These are phyloP conservation scores for Philhelius pedissequus DNA, from an alignment of 2,888 invertebrate genomes.

Conservation along the genomic window DNA sequence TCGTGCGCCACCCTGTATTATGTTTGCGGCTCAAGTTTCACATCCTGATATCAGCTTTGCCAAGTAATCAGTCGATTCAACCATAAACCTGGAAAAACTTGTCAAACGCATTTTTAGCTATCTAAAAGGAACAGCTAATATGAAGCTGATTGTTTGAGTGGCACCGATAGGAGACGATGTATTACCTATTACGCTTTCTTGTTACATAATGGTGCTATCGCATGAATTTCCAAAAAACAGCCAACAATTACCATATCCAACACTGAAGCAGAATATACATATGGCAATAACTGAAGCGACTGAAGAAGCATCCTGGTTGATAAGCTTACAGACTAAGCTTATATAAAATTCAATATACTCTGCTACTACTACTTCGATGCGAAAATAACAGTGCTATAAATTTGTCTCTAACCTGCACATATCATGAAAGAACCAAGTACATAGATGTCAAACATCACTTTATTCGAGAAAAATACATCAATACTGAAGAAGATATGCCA, in stretches of 20 bases:
- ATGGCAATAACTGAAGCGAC: neutral
- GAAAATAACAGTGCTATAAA: neutral
- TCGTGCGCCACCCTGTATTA: no score
- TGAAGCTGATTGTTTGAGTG: neutral
- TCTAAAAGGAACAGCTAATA: neutral
- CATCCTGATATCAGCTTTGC: no score
- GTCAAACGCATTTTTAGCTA: neutral
- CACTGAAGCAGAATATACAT: neutral
- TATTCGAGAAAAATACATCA: conserved; percentile 1
- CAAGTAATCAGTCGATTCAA: neutral
- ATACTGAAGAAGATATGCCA: neutral
- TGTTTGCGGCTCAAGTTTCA: neutral
- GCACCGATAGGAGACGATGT: neutral
- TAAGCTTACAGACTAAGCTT: neutral
- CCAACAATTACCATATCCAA: neutral
- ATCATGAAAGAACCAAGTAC: neutral
- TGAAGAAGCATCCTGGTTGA: neutral
- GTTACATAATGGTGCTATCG: neutral
- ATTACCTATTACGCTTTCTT: neutral
- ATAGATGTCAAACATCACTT: neutral
- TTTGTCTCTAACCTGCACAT: neutral
- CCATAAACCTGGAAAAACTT: neutral
- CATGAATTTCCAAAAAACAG: neutral
- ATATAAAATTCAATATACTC: neutral
- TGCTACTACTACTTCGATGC: neutral